These are phyloP conservation scores for Nyctibius grandis DNA, from an alignment of 2,797 vertebrate genomes.

Conservation along the genomic window DNA sequence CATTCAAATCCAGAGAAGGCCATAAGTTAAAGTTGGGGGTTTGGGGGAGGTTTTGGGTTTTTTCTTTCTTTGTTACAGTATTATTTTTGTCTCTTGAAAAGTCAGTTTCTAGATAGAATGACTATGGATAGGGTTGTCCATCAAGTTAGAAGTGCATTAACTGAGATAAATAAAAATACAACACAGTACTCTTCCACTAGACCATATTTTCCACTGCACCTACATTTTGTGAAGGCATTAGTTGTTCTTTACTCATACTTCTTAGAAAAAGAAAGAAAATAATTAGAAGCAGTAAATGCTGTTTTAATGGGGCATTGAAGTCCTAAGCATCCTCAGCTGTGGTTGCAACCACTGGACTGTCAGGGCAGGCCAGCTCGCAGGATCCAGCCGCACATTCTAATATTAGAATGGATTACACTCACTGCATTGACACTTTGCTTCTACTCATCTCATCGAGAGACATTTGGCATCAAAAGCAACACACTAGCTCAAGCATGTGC, in stretches of 20 bases:
- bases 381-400: neutral
- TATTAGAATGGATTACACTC: slow-evolving; percentile 1
- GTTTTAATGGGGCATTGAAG: neutral
- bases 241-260: neutral
- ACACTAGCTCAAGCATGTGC: slow-evolving; percentile 31
- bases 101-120: neutral
- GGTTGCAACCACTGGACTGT: no score
- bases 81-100: neutral
- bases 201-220: neutral
- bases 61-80: neutral
- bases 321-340: neutral
- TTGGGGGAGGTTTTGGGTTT: fast-evolving
- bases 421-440: neutral
- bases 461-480: slow-evolving; percentile 13
- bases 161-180: neutral
- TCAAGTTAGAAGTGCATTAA: neutral
- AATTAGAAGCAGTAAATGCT: neutral
- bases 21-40: fast-evolving
- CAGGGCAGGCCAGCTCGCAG: neutral
- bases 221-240: neutral
- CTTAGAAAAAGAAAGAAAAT: neutral
- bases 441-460: slow-evolving; percentile 11
- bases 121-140: neutral
- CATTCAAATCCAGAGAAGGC: neutral
- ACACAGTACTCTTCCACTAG: neutral